Percentiles rank a stretch among this genome's conserved stretches.
Conservation (phyloP, 2,888 invertebrate species). For the Xiphydria camelus region DNA sequence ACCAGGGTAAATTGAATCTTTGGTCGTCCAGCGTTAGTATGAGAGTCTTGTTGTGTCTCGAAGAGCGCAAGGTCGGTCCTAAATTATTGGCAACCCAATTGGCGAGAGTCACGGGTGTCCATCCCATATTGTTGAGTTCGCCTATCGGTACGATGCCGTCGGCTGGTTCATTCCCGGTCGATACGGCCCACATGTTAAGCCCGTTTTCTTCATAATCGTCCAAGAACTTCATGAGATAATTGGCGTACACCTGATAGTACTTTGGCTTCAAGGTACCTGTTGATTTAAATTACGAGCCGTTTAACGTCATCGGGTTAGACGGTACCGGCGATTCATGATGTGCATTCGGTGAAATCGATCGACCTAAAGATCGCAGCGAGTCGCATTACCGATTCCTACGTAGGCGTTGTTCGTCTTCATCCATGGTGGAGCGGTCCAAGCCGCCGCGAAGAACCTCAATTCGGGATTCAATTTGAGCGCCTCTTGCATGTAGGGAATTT, state of each 20-base stretch:
- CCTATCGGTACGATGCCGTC: constrained; percentile 65
- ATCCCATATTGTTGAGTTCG: constrained; percentile 70
- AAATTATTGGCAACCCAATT: constrained; percentile 12
- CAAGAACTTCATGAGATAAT: constrained; percentile 75
- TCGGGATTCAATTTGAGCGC: constrained; percentile 23
- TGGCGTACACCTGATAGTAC: constrained; percentile 77
- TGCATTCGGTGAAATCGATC: neutral
- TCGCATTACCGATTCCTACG: constrained; percentile 62
- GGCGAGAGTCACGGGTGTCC: constrained; percentile 63
- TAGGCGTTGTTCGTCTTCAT: constrained; percentile 68
- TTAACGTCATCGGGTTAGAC: neutral
- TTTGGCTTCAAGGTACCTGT: neutral
- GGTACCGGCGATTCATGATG: constrained; percentile 8
- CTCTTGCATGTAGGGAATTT: constrained; percentile 38
- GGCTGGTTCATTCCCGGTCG: constrained; percentile 82
- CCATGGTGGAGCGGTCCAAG: constrained; percentile 69
- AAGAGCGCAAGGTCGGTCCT: constrained; percentile 3
- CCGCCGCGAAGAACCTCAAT: constrained; percentile 60
- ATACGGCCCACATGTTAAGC: constrained; percentile 75
- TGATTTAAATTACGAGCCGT: no score
- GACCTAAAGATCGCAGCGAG: no score
- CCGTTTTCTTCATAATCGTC: constrained; percentile 71
- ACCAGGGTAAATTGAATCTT: constrained; percentile 7
- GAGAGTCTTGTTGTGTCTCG: constrained; percentile 1
- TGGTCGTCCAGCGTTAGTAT: constrained; percentile 10